phyloP scores from a whole-genome alignment of 2,888 invertebrate species.

The Mechanitis messenoides region DNA sequence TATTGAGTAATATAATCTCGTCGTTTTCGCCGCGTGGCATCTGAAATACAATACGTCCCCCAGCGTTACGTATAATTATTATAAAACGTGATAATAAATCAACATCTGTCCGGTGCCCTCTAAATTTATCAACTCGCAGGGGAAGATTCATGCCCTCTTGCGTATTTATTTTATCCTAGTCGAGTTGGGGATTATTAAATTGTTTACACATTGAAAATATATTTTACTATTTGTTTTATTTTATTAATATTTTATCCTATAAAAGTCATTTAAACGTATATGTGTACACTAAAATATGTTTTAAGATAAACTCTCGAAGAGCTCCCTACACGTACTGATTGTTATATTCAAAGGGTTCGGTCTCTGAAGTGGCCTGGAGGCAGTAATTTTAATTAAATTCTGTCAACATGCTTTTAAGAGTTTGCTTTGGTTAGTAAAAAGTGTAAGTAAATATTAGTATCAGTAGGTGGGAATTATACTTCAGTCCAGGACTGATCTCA shows the following conservation, averaged over 20 bases:
- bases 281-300: neutral
- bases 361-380: constrained; percentile 15
- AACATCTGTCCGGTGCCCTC: constrained; percentile 67
- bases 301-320: neutral
- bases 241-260: too few relatives aligned
- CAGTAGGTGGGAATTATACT: constrained; percentile 51
- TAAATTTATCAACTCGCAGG: constrained; percentile 56
- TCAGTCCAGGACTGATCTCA: constrained; percentile 42
- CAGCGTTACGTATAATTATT: constrained; percentile 60
- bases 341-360: constrained; percentile 2
- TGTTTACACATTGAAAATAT: constrained; percentile 41
- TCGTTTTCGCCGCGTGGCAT: constrained; percentile 20
- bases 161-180: constrained; percentile 65
- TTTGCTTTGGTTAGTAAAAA: constrained; percentile 38
- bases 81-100: constrained; percentile 73
- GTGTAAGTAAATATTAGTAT: constrained; percentile 52
- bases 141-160: constrained; percentile 57
- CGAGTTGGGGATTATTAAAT: constrained; percentile 62
- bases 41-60: constrained; percentile 48
- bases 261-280: too few relatives aligned
- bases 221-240: too few relatives aligned
- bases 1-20: constrained; percentile 16
- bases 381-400: constrained; percentile 34
- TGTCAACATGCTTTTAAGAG: constrained; percentile 31
- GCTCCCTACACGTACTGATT: neutral